Percentiles rank a stretch among this genome's conserved stretches.
phyloP scores from a whole-genome alignment of 2,888 invertebrate genomes.

The Troides helena region DNA sequence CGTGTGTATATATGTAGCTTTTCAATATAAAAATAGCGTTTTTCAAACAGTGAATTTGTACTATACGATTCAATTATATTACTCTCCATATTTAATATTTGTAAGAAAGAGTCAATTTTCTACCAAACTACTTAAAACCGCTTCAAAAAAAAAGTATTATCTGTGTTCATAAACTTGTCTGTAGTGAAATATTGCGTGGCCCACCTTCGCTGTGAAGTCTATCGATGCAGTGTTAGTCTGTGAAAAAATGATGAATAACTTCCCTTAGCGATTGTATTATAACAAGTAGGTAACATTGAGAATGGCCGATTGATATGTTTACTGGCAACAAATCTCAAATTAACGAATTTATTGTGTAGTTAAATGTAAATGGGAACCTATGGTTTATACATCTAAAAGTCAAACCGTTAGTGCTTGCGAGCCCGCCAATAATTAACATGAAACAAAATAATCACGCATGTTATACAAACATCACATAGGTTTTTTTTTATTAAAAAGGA shows the following conservation, averaged over 20 bases:
- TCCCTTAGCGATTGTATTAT: conserved; percentile 40
- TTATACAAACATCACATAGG: no score
- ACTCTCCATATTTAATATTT: conserved; percentile 26
- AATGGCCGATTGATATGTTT: conserved; percentile 78
- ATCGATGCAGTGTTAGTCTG: conserved; percentile 36
- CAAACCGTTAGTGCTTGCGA: conserved; percentile 23
- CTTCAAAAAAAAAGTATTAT: conserved; percentile 31
- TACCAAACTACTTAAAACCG: conserved; percentile 40
- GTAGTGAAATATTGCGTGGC: conserved; percentile 24
- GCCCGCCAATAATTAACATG: conserved; percentile 37
- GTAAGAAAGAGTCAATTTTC: conserved; percentile 39
- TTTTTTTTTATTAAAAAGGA: not conserved
- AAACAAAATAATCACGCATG: conserved; percentile 30
- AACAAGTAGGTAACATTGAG: conserved; percentile 57
- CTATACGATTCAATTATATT: not conserved
- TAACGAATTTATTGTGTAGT: conserved; percentile 74
- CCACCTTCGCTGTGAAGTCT: conserved; percentile 32
- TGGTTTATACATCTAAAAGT: conserved; percentile 32
- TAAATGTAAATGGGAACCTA: conserved; percentile 36
- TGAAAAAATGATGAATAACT: conserved; percentile 30
- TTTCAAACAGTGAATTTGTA: conserved; percentile 11
- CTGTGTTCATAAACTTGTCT: conserved; percentile 39
- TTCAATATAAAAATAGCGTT: conserved; percentile 23
- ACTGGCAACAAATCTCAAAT: conserved; percentile 74
- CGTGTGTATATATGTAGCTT: conserved; percentile 44